Evolutionary conservation across 2,797 vertebrate genomes (phyloP).

Genomic region (Phoebastria nigripes): DNA sequence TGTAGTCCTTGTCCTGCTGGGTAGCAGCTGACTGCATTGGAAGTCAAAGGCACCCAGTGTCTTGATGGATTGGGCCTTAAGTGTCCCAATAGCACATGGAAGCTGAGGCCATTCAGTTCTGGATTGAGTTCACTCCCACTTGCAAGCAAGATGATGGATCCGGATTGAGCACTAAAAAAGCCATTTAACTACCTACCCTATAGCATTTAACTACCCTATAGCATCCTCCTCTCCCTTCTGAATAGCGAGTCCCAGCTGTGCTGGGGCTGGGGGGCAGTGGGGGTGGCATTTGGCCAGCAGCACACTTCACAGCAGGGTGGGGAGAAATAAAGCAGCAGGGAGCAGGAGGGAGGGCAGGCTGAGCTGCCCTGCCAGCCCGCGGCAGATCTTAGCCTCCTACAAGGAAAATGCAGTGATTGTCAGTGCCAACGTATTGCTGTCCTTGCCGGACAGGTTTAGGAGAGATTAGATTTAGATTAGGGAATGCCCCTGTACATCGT

Average conservation of each 20-base stretch:
- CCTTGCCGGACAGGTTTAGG: background rate
- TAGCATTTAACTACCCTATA: background rate
- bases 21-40: background rate
- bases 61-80: background rate
- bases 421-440: background rate
- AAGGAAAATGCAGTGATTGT: background rate
- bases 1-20: background rate
- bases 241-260: background rate
- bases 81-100: background rate
- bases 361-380: background rate
- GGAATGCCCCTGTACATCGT: background rate
- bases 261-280: background rate
- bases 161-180: background rate
- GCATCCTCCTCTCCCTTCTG: background rate
- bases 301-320: background rate
- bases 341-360: background rate
- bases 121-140: background rate
- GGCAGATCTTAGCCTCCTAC: background rate
- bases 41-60: background rate
- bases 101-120: background rate
- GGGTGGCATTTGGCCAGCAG: background rate
- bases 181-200: background rate
- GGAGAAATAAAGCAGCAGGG: background rate
- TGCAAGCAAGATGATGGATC: background rate
- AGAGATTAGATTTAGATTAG: background rate